Conservation (phyloP, 2,797 vertebrate genomes). For the Peromyscus eremicus region DNA sequence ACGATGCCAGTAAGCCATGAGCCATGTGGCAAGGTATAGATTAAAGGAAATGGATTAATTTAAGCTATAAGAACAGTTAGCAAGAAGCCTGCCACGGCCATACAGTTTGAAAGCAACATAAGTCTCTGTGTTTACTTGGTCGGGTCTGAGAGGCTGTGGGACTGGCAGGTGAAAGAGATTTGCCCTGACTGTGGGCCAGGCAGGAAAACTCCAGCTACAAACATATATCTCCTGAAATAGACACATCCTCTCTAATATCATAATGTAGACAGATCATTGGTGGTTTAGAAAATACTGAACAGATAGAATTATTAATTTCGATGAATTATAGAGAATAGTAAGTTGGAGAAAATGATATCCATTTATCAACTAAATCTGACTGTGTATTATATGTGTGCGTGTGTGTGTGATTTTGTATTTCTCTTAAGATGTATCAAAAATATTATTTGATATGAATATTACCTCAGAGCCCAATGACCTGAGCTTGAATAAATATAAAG, state of each 20-base stretch:
- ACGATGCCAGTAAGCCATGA: too few relatives aligned
- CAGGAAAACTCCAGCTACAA: too few relatives aligned
- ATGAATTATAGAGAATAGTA: neutral
- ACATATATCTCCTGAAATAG: slow-evolving; percentile 17
- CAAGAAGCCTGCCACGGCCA: too few relatives aligned
- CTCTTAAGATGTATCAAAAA: slow-evolving; percentile 20
- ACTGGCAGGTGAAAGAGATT: too few relatives aligned
- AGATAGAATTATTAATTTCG: neutral
- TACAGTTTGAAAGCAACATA: too few relatives aligned
- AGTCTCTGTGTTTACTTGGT: too few relatives aligned
- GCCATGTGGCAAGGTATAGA: too few relatives aligned
- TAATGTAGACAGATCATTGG: neutral
- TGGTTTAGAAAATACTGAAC: neutral
- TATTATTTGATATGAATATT: slow-evolving; percentile 18
- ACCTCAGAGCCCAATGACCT: neutral
- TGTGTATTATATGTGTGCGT: neutral
- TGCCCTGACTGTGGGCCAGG: too few relatives aligned
- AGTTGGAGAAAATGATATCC: neutral
- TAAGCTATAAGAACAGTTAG: too few relatives aligned
- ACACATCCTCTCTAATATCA: neutral
- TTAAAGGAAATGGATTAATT: too few relatives aligned
- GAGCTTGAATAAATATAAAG: neutral
- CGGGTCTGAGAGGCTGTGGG: too few relatives aligned
- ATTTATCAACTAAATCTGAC: slow-evolving; percentile 56
- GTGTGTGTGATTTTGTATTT: neutral